Conservation (phyloP, 2,888 invertebrate species). For the Drosophila heteroneura region DNA sequence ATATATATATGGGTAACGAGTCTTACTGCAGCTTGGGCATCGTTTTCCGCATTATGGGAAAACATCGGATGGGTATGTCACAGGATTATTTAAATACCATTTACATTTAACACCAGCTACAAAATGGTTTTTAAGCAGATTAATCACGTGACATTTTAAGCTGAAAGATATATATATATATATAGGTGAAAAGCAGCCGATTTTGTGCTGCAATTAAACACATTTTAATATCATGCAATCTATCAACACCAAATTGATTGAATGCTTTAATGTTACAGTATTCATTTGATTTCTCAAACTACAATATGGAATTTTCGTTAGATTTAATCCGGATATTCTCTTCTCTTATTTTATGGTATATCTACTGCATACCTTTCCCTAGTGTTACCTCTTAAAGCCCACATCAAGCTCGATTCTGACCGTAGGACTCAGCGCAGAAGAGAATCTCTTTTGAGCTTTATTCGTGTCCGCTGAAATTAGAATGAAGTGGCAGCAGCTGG, state of each 20-base stretch:
- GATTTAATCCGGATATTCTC: too few species aligned
- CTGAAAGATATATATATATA: not conserved
- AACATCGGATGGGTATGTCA: not conserved
- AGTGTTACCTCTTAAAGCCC: not conserved
- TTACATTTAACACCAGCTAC: conserved; percentile 9
- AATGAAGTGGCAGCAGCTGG: conserved; percentile 14
- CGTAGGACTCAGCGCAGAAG: conserved; percentile 9
- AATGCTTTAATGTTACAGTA: not conserved
- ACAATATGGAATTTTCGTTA: not conserved
- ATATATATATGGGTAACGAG: not conserved
- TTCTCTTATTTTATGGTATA: not conserved
- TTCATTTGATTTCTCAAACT: not conserved
- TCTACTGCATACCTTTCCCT: not conserved
- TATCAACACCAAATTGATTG: not conserved
- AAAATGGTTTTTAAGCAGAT: conserved; percentile 2
- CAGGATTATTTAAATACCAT: not conserved
- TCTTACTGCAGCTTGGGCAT: not conserved
- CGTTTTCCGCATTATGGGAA: not conserved
- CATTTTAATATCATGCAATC: not conserved
- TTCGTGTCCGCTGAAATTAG: conserved; percentile 23
- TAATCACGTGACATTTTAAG: not conserved
- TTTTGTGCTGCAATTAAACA: not conserved
- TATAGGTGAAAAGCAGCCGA: not conserved
- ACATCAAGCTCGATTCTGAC: not conserved
- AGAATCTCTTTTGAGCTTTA: conserved; percentile 29